Evolutionary conservation across 2,797 vertebrate species (phyloP), one percentile per base, ranked within the genome.

Genomic region (Poecilia wingei): DNA sequence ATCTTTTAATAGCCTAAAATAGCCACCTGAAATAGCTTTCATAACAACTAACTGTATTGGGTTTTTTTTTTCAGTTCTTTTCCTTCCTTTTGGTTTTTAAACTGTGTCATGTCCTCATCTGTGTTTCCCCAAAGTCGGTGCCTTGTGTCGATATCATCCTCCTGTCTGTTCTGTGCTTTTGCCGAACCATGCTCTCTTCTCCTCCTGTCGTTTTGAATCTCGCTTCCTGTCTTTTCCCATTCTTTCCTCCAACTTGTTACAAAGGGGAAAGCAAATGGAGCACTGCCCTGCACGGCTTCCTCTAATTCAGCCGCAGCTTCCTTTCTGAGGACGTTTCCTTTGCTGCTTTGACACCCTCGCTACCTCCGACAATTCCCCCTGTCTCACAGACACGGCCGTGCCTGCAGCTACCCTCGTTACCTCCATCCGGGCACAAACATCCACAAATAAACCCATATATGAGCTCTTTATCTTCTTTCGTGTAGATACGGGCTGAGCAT

Each of bases 291-390:
- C 41, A 66, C 86, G 46, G 75, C 86, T 95, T 96, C 95, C 96
- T 95, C 79, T 89, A 84, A 95, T 95, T 95, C 92, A 95, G 91
- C 61, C 1, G 78, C 82, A 33, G 64, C 88, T 95, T 96, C 95
- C 95, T 89, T 75, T 87, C 88, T 92, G 89, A 91, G 82, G 81
- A 94, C 90, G 93, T 80, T 93, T 94, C 92, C 93, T 89, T 76
- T 78, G 78, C 79, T 86, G 82, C 83, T 87, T 87, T 86, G 78
- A 94, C 92, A 91, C 87, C 84, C 82, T 77, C 49, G 59, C 70
- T 82, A 89, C 53, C 74, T 84, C 49, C 77, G 66, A 88, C 77
- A 82, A 18, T 28, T 20, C 68, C 25, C 53, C 18, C 18, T 72
- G 9, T 33, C 49, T 68, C 64, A 68, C 47, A 53, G 59, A 80